A percentile compares a stretch with the other conserved stretches of the same genome.
Evolutionary conservation across 2,113 vertebrate species (phyloP).

Genomic region (Pleuronectes platessa): DNA sequence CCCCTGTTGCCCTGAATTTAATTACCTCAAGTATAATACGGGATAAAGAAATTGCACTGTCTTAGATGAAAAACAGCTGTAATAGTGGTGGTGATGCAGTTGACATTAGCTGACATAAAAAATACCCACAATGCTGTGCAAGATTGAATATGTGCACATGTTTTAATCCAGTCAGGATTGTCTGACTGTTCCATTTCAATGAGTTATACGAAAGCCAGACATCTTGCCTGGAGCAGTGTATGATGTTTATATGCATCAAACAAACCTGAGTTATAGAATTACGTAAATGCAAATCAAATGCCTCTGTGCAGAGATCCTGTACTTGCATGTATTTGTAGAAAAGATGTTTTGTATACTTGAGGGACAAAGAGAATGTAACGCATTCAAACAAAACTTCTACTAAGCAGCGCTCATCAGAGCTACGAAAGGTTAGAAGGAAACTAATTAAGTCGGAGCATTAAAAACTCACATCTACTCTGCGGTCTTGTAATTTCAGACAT

Average conservation of each 20-base stretch:
- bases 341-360: constrained; percentile 16
- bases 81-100: not conserved
- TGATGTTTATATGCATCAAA: too few species aligned
- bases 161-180: not conserved
- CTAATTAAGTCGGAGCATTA: constrained; percentile 72
- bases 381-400: constrained; percentile 34
- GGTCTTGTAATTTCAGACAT: constrained; percentile 68
- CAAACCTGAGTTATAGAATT: not conserved
- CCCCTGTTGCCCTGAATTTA: constrained; percentile 14
- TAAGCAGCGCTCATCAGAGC: constrained; percentile 42
- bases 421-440: constrained; percentile 50
- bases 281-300: not conserved
- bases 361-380: not conserved
- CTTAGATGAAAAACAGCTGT: not conserved
- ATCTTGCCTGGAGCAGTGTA: not conserved
- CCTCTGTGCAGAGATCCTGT: not conserved
- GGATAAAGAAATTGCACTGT: constrained; percentile 14
- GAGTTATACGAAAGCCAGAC: not conserved
- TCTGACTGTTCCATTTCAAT: not conserved
- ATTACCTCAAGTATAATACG: constrained; percentile 7
- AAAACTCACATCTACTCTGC: constrained; percentile 62
- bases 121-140: not conserved
- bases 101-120: not conserved
- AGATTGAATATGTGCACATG: not conserved
- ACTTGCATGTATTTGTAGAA: not conserved